Conservation (phyloP, 2,797 vertebrate species). For the Pogonophryne albipinna region DNA sequence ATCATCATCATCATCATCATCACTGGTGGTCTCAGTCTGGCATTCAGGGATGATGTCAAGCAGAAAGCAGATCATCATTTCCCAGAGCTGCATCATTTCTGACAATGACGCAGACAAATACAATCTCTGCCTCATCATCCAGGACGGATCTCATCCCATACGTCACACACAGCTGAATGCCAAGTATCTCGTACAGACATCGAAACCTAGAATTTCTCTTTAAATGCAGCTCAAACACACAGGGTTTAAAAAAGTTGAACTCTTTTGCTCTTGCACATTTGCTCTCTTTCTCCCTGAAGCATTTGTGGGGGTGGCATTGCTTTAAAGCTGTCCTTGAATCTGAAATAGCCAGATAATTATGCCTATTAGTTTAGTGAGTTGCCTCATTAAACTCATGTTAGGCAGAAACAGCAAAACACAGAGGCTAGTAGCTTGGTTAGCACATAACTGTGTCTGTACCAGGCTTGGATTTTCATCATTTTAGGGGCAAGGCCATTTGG, state of each 20-base stretch:
- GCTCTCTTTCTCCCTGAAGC: constrained; percentile 21
- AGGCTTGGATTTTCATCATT: too few species aligned
- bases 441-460: background rate
- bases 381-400: constrained; percentile 10
- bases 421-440: too few species aligned
- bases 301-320: background rate
- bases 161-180: background rate
- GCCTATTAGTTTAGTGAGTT: constrained; percentile 4
- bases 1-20: constrained; percentile 5
- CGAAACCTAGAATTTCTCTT: background rate
- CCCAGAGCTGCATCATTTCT: constrained; percentile 44
- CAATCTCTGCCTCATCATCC: constrained; percentile 17
- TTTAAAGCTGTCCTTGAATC: constrained; percentile 37
- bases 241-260: constrained; percentile 14
- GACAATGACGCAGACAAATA: constrained; percentile 19
- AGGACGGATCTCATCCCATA: background rate
- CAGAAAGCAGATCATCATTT: constrained; percentile 10
- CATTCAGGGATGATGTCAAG: constrained; percentile 19
- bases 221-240: constrained; percentile 1
- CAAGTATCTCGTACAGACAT: background rate
- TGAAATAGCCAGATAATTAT: constrained; percentile 32
- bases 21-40: constrained; percentile 30
- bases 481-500: too few species aligned
- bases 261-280: constrained; percentile 11
- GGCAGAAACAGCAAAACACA: background rate